phyloP scores from a whole-genome alignment of 2,113 vertebrate genomes.

The Electrona antarctica region DNA sequence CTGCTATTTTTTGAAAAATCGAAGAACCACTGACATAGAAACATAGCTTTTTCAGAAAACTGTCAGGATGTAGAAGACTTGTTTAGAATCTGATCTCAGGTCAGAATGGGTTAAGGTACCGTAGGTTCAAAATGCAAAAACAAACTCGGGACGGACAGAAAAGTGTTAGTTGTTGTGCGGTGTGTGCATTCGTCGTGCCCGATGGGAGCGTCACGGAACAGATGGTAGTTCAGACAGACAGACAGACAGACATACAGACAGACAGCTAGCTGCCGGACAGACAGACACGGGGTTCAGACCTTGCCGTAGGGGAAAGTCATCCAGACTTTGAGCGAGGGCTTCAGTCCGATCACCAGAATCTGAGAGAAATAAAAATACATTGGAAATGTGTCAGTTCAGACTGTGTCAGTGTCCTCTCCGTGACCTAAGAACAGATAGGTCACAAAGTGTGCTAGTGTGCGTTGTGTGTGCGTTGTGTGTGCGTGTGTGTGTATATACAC shows the following conservation, averaged over 20 bases:
- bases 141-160: no score
- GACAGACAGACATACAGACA: not conserved
- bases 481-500: slow-evolving; percentile 4
- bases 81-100: no score
- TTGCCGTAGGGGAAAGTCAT: slow-evolving; percentile 97
- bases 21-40: no score
- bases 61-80: no score
- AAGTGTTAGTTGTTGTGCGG: no score
- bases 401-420: no score
- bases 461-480: slow-evolving; percentile 6
- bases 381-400: not conserved
- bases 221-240: not conserved
- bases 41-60: no score
- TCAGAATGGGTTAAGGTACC: no score
- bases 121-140: no score
- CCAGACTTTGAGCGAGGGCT: slow-evolving; percentile 96
- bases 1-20: no score
- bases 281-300: slow-evolving; percentile 72
- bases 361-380: slow-evolving; percentile 50
- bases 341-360: slow-evolving; percentile 96
- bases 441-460: not conserved
- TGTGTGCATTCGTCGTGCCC: no score
- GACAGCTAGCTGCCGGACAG: slow-evolving; percentile 12
- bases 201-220: not conserved
- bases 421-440: not conserved